phyloP scores from a whole-genome alignment of 2,797 vertebrate genomes.

The Pseudochromis fuscus region DNA sequence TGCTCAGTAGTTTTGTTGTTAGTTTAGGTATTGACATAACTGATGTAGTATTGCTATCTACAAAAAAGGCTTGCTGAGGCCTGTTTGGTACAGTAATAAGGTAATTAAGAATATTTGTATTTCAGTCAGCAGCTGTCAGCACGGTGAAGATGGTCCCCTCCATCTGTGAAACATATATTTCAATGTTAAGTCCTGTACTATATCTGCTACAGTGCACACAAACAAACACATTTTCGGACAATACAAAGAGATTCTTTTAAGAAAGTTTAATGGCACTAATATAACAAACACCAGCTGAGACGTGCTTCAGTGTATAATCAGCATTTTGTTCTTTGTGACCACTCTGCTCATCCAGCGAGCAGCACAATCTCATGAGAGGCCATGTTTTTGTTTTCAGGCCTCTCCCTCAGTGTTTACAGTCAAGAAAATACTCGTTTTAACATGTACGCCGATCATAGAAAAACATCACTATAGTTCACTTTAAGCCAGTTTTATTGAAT shows the following conservation, averaged over 20 bases:
- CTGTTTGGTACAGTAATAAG: conserved; percentile 3
- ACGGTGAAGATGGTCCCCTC: conserved; percentile 1
- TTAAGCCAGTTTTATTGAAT: background rate
- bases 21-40: background rate
- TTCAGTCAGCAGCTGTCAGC: conserved; percentile 27
- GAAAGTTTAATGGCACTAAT: conserved; percentile 47
- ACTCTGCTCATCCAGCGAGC: conserved; percentile 48
- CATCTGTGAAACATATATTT: conserved; percentile 31
- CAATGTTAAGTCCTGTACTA: conserved; percentile 32
- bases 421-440: conserved; percentile 31
- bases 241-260: conserved; percentile 39
- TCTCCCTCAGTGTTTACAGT: conserved; percentile 61
- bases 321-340: conserved; percentile 76
- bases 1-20: conserved; percentile 10
- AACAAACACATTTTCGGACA: conserved; percentile 49
- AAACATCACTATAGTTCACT: conserved; percentile 13
- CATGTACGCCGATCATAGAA: conserved; percentile 1
- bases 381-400: conserved; percentile 2
- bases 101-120: conserved; percentile 29
- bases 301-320: conserved; percentile 41
- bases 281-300: conserved; percentile 38
- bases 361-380: conserved; percentile 16
- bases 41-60: background rate
- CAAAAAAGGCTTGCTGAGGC: background rate
- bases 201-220: conserved; percentile 41